phyloP scores from a whole-genome alignment of 2,113 vertebrate genomes.

The Neoarius graeffei region DNA sequence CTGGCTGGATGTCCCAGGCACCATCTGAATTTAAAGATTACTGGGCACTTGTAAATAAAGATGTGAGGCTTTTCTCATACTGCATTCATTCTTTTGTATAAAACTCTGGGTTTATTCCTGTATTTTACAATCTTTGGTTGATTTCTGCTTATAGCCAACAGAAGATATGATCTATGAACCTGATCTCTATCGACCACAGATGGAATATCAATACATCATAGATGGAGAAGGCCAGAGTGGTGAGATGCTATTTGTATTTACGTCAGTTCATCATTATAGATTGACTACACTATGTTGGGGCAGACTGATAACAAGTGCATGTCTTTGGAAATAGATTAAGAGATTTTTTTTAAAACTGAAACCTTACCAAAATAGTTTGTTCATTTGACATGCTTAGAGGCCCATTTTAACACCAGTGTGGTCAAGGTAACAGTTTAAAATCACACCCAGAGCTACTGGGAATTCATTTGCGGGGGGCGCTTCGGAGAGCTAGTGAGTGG shows the following conservation, averaged over 20 bases:
- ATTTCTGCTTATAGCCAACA: conserved; percentile 74
- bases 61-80: conserved; percentile 53
- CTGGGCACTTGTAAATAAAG: conserved; percentile 57
- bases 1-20: conserved; percentile 58
- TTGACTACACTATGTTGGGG: background rate
- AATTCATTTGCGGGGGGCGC: conserved; percentile 42
- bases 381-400: conserved; percentile 13
- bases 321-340: background rate
- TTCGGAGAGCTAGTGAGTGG: conserved; percentile 66
- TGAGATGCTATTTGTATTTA: conserved; percentile 68
- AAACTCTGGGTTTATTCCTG: background rate
- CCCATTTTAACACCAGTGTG: conserved; percentile 40
- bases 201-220: conserved; percentile 87
- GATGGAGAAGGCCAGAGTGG: conserved; percentile 90
- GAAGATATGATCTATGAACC: conserved; percentile 93
- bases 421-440: conserved; percentile 48
- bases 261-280: background rate
- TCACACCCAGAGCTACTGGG: conserved; percentile 53
- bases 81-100: conserved; percentile 42
- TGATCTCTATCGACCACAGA: conserved; percentile 87
- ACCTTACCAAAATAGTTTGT: conserved; percentile 13
- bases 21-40: conserved; percentile 57
- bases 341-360: background rate
- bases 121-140: conserved; percentile 25
- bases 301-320: background rate